Evolutionary conservation across 2,113 vertebrate genomes (phyloP), one percentile per base, ranked within the genome.

Genomic region (Zosterops pallidus): DNA sequence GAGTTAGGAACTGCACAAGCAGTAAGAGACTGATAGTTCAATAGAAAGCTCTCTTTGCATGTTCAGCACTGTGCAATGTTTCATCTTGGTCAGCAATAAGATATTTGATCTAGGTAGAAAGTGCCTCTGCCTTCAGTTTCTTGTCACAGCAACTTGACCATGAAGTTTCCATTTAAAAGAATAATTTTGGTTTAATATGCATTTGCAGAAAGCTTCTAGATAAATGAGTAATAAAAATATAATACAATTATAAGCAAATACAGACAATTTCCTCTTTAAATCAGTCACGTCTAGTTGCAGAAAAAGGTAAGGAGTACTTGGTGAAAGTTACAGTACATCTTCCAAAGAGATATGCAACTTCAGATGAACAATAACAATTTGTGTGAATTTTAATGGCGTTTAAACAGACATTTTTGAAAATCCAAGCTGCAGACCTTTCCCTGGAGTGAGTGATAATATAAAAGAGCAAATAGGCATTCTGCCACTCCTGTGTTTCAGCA

Each of bases 31-130:
- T 62, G 62, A 5, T 20, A 4, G 29, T 18, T 56, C 35, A n/a
- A 21, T 64, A 41, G 55, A 35, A 82, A 39, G 31, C 37, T 95
- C 39, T 78, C 19, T 78, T 75, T 28, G 11, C 21, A 0, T 17
- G 14, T 28, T 82, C 62, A 44, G 19, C 5, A 3, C 20, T 0
- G 0, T 33, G 35, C 0, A 2, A 1, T 33, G 7, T 78, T 82
- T 82, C 77, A 28, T 79, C 65, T 79, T 79, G 52, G 29, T 59
- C 26, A 53, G 16, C 49, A 56, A 4, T 25, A 25, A 35, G 70
- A 49, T 1, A 18, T 71, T 82, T 75, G 52, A 41, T 68, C 57
- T 37, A 52, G 24, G 31, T 14, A 79, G 44, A 28, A 82, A 78
- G 62, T 14, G 41, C 9, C 16, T 31, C 19, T 71, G 11, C 31